These are phyloP conservation scores for Hydrocynus forskahlii DNA, from an alignment of 2,797 vertebrate genomes.

Conservation along the genomic window DNA sequence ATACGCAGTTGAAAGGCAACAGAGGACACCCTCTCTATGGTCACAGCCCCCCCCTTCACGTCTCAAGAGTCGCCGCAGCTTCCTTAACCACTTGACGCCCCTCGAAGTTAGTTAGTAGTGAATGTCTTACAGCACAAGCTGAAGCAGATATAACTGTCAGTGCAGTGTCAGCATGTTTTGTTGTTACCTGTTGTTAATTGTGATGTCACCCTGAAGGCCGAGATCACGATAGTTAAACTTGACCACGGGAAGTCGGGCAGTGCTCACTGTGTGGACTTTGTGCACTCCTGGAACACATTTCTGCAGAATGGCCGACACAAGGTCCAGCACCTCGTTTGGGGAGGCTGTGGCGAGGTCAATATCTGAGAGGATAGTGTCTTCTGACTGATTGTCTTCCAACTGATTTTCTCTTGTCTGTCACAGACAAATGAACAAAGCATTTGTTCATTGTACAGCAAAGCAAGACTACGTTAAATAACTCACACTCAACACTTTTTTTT, in stretches of 20 bases:
- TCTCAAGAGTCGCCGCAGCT: too few relatives aligned
- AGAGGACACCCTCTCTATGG: too few relatives aligned
- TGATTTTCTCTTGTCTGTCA: slow-evolving; percentile 67
- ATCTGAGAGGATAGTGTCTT: slow-evolving; percentile 86
- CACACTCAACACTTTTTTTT: too few relatives aligned
- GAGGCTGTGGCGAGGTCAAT: slow-evolving; percentile 76
- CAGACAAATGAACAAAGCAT: neutral
- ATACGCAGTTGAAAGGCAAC: too few relatives aligned
- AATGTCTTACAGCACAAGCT: too few relatives aligned
- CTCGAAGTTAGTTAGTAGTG: too few relatives aligned
- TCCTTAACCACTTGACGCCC: too few relatives aligned
- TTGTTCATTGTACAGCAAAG: neutral
- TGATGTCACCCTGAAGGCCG: slow-evolving; percentile 87
- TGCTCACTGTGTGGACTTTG: slow-evolving; percentile 83
- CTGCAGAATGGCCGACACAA: slow-evolving; percentile 84
- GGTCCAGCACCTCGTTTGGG: slow-evolving; percentile 79
- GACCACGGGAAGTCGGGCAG: slow-evolving; percentile 87
- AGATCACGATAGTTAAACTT: slow-evolving; percentile 91
- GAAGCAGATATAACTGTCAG: neutral
- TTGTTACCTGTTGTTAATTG: slow-evolving; percentile 89
- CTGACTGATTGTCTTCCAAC: slow-evolving; percentile 72
- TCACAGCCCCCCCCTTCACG: too few relatives aligned
- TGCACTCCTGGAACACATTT: slow-evolving; percentile 91
- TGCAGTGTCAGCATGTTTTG: neutral
- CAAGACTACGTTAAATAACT: too few relatives aligned